Percentiles rank a stretch among this genome's conserved stretches.
Conservation (phyloP, 2,797 vertebrate genomes). For the Aulostomus chinensis region DNA sequence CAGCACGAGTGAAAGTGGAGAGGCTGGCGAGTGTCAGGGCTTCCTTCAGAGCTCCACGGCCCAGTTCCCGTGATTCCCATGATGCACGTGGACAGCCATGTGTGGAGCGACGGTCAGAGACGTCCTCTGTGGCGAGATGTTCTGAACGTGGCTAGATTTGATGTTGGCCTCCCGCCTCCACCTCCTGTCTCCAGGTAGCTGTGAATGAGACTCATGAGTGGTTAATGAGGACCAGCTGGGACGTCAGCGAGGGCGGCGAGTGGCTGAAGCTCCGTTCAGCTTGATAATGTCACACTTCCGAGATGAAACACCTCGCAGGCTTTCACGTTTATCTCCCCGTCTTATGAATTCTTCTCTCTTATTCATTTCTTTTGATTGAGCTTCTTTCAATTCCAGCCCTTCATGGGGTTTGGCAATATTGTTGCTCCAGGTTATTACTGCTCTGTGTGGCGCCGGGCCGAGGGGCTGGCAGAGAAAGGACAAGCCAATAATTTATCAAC, state of each 20-base stretch:
- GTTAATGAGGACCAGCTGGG: no score
- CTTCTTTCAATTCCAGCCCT: constrained; percentile 9
- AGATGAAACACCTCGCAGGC: constrained; percentile 13
- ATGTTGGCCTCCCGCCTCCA: constrained; percentile 11
- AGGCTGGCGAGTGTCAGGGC: constrained; percentile 4
- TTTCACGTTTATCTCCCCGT: constrained; percentile 3
- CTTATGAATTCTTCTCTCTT: constrained; percentile 21
- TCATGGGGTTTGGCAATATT: constrained; percentile 37
- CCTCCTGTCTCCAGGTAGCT: constrained; percentile 3
- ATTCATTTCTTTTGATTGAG: constrained; percentile 60
- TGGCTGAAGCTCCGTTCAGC: not conserved
- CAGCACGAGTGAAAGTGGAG: constrained; percentile 3
- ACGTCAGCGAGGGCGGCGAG: no score
- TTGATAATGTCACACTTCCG: constrained; percentile 2
- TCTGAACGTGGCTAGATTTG: constrained; percentile 13
- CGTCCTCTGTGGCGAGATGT: constrained; percentile 6
- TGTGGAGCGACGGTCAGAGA: constrained; percentile 14
- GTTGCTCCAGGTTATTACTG: constrained; percentile 52
- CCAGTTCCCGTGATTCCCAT: constrained; percentile 22
- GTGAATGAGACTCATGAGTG: no score
- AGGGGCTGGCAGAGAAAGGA: not conserved
- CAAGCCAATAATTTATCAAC: constrained; percentile 60
- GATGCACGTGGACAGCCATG: constrained; percentile 30
- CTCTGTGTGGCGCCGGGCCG: constrained; percentile 14
- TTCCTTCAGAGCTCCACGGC: not conserved